Base-by-base conservation (phyloP, 2,797 vertebrate species). In the Eulemur albifrons region DNA sequence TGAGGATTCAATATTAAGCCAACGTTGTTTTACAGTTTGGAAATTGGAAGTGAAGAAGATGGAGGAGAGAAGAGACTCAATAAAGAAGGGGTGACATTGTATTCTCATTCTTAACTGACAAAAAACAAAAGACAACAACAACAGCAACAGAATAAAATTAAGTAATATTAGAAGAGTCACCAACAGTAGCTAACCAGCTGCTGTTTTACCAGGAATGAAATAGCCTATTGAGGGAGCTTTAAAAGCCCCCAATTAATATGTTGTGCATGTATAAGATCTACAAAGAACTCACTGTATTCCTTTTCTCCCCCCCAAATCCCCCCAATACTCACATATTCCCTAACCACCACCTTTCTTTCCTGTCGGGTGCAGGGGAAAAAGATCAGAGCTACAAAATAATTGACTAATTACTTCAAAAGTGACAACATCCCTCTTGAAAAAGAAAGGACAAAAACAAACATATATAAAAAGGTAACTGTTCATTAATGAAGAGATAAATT, bases 221-320 rank as follows among this genome's bases (percentile, higher is more conserved):
- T 30, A 98, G 97, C 97, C 98, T 96, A 98, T 98, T 98, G 98
- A 99, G 90, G 97, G 95, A 98, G 98, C 97, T 97, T 98, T 98
- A 98, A 97, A 99, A 98, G 98, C 98, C 97, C 95, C 95, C 98
- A 97, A 98, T 98, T 98, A 98, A 98, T 98, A 98, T 98, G 98
- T 97, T 97, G 97, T 98, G 96, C 98, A 98, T 98, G 97, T 98
- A 97, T 97, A 96, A 97, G 96, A 98, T 97, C 98, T 98, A 98
- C 98, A 98, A 98, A 98, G 98, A 98, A 96, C 97, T 98, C 98
- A 98, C 98, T 99, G 98, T 98, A 98, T 98, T 98, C 95, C 97
- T 98, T 96, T 94, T 96, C 97, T 98, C 97, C 97, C 97, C 59
- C 93, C 95, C 75, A 90, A 95, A 40, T n/a, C 18, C 35, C 90